Percentiles rank a stretch among this genome's conserved stretches.
These are phyloP conservation scores for Chymomyza fuscimana DNA, from an alignment of 2,888 invertebrate species.

Conservation along the genomic window DNA sequence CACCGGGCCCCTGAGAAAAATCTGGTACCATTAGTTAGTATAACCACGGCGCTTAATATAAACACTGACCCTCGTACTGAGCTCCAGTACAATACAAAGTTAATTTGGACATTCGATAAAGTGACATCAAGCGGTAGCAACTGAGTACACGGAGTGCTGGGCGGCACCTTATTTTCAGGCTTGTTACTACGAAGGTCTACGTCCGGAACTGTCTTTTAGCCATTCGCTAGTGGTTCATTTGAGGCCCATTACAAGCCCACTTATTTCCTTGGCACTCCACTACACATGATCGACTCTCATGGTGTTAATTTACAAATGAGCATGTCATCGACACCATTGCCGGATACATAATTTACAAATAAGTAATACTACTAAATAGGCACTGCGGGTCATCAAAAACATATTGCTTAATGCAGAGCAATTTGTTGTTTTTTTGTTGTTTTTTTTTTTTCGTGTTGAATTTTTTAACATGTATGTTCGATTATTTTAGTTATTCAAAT, in stretches of 20 bases:
- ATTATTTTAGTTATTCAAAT: conserved; percentile 33
- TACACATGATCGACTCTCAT: neutral
- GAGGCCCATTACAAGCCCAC: neutral
- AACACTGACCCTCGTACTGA: too few species aligned
- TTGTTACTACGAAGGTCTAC: too few species aligned
- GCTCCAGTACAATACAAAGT: too few species aligned
- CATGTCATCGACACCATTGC: conserved; percentile 18
- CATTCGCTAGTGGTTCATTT: neutral
- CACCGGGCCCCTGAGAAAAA: too few species aligned
- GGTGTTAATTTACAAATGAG: conserved; percentile 50
- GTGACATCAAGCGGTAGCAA: too few species aligned
- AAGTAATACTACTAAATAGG: conserved; percentile 2
- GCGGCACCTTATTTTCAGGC: too few species aligned
- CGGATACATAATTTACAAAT: conserved; percentile 57
- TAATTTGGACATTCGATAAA: too few species aligned
- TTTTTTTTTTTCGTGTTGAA: conserved; percentile 16
- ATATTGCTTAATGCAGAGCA: conserved; percentile 53
- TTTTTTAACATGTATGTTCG: conserved; percentile 36
- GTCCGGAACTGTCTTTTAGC: too few species aligned
- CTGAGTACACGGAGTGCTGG: too few species aligned
- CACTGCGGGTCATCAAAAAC: conserved; percentile 57
- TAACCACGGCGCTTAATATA: too few species aligned
- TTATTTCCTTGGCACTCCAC: neutral
- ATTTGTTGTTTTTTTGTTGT: conserved; percentile 26
- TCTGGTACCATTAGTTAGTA: too few species aligned